Base-by-base conservation (phyloP, 2,113 vertebrate species). In the Pipra filicauda region DNA sequence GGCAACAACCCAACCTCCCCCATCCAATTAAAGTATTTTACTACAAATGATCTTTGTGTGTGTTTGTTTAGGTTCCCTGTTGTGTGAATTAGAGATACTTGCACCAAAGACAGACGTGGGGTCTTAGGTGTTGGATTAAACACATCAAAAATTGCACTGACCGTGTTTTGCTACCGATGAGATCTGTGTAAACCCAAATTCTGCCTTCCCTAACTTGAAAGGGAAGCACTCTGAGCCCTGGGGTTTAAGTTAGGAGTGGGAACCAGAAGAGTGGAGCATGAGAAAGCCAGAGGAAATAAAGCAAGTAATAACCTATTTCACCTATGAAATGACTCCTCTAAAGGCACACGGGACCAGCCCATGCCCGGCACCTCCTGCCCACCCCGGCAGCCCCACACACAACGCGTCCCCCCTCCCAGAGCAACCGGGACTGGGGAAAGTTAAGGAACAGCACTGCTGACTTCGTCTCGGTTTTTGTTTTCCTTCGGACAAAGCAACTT, bases 11-110 rank as follows among this genome's bases (percentile, higher is more conserved):
- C 93, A 95, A 93, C 84, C 86, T 96, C 94, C 95, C 88, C 85
- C 95, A 91, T 95, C 95, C 97, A 98, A 98, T 98, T 97, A 97
- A 97, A 95, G 94, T 95, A 93, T 98, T 97, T 97, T 97, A 97
- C 97, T 96, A 96, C 95, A 91, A 87, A 97, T 94, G 69, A 97
- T 97, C 87, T 96, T 93, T 97, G 96, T 95, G 83, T 51, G 80
- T 80, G 86, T 91, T 91, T 88, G 77, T 86, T 79, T 77, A 78
- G 70, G 75, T 57, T 95, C 77, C 89, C 95, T 65, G 61, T 85
- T 55, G 91, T 87, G 85, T 87, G 94, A 94, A 97, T 85, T 88
- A 91, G 46, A 95, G 90, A 91, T 49, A 86, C 74, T 91, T 64
- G 66, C 62, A 96, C 96, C 87, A 31, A 81, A 91, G 55, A 43